These are phyloP conservation scores for Notechis scutatus DNA, from an alignment of 2,113 vertebrate genomes.

Conservation along the genomic window DNA sequence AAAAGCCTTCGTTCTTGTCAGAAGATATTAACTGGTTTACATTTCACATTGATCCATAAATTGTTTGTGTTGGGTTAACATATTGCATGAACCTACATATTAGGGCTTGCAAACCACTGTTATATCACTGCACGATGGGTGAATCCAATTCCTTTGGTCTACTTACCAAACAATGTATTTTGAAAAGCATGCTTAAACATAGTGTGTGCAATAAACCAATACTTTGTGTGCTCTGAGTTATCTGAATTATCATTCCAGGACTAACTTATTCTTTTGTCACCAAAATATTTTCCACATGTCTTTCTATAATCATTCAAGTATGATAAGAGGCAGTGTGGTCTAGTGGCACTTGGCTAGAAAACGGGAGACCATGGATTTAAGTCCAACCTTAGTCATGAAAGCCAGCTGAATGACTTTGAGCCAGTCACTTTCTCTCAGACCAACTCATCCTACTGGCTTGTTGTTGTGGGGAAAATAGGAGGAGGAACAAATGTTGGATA, in stretches of 20 bases:
- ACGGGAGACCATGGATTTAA: not conserved
- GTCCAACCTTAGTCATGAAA: not conserved
- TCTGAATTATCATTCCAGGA: not conserved
- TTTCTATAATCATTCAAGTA: not conserved
- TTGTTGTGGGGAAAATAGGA: not conserved
- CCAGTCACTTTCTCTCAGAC: not conserved
- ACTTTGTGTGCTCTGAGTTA: not conserved
- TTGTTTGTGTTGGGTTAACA: not conserved
- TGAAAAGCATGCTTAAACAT: not conserved
- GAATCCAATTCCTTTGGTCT: not conserved
- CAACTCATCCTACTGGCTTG: not conserved
- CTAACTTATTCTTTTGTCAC: not conserved
- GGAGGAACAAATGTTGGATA: not conserved
- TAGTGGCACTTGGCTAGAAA: not conserved
- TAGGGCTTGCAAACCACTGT: not conserved
- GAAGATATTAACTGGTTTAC: not conserved
- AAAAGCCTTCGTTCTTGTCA: not conserved
- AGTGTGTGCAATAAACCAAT: not conserved
- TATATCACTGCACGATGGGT: not conserved
- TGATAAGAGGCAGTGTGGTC: too few relatives aligned
- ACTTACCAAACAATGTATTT: not conserved
- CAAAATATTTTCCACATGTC: not conserved
- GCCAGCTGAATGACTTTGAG: not conserved
- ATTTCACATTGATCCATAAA: not conserved
- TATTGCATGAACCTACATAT: not conserved